phyloP scores from a whole-genome alignment of 2,113 vertebrate species.

The Coptodon rendalli region DNA sequence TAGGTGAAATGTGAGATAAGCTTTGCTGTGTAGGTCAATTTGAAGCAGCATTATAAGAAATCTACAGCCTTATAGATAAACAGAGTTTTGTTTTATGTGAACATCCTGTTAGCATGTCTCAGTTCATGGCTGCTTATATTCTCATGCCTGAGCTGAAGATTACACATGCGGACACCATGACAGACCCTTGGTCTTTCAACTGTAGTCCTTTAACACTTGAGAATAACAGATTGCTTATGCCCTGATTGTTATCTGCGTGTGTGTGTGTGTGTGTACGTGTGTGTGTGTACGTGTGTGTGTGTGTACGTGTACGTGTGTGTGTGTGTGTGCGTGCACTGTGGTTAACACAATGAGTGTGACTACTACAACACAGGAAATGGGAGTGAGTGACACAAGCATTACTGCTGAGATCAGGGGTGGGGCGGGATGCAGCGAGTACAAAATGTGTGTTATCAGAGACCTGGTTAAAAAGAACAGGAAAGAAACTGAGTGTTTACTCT shows the following conservation, averaged over 20 bases:
- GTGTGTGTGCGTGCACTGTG: neutral
- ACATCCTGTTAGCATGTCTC: neutral
- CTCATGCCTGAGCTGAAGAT: neutral
- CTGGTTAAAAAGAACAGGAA: neutral
- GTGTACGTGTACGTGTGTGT: fast-evolving
- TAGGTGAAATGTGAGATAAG: neutral
- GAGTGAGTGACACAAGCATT: neutral
- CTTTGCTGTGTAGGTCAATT: neutral
- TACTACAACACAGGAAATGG: constrained; percentile 19
- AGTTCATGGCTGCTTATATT: neutral
- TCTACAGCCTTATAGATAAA: neutral
- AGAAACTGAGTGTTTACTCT: neutral
- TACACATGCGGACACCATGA: neutral
- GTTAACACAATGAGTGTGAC: neutral
- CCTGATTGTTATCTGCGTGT: neutral
- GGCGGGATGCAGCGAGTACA: neutral
- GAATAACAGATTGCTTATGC: neutral
- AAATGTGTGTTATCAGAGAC: neutral
- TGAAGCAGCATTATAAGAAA: neutral
- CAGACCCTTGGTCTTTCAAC: neutral
- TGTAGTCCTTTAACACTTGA: neutral
- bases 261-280: fast-evolving
- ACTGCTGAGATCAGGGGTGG: neutral
- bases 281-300: fast-evolving
- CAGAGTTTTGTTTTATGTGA: neutral